Conservation (phyloP, 1,140 invertebrate genomes). For the Drosophila varians region DNA sequence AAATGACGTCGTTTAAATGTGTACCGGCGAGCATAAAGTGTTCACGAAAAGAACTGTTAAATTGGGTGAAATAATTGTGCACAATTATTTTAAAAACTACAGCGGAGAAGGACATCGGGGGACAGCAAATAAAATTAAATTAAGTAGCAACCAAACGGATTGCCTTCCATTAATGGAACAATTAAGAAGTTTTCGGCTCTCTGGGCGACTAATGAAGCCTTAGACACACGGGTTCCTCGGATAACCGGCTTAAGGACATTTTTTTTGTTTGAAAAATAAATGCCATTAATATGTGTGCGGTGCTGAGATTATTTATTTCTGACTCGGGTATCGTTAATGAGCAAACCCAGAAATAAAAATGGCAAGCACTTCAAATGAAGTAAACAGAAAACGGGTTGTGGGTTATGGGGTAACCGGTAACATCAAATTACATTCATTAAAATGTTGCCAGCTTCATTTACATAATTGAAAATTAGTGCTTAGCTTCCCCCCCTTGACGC, state of each 20-base stretch:
- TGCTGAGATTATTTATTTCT: slow-evolving; percentile 58
- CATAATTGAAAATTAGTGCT: slow-evolving; percentile 55
- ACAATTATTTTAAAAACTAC: slow-evolving; percentile 77
- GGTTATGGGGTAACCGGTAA: too few relatives aligned
- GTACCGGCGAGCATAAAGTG: slow-evolving; percentile 52
- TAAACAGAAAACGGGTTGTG: slow-evolving; percentile 19
- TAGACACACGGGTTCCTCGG: slow-evolving; percentile 32
- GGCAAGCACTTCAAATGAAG: slow-evolving; percentile 6
- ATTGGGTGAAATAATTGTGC: slow-evolving; percentile 79
- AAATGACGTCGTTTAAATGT: slow-evolving; percentile 79
- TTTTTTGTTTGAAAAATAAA: slow-evolving; percentile 31
- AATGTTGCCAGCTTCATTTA: slow-evolving; percentile 40
- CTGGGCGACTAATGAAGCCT: slow-evolving; percentile 67
- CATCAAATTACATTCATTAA: slow-evolving; percentile 48
- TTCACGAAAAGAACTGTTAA: slow-evolving; percentile 66
- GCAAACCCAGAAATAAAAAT: slow-evolving; percentile 2
- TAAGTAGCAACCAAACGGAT: slow-evolving; percentile 74
- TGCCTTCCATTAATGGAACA: slow-evolving; percentile 79
- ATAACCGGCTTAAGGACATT: too few relatives aligned
- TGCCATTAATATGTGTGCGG: slow-evolving; percentile 59
- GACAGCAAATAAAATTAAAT: slow-evolving; percentile 78
- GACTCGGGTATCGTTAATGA: slow-evolving; percentile 28
- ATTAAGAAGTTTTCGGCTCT: slow-evolving; percentile 67
- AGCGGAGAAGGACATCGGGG: slow-evolving; percentile 2
- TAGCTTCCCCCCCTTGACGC: background rate